Conservation (phyloP, 2,113 vertebrate species). For the Diadophis punctatus region DNA sequence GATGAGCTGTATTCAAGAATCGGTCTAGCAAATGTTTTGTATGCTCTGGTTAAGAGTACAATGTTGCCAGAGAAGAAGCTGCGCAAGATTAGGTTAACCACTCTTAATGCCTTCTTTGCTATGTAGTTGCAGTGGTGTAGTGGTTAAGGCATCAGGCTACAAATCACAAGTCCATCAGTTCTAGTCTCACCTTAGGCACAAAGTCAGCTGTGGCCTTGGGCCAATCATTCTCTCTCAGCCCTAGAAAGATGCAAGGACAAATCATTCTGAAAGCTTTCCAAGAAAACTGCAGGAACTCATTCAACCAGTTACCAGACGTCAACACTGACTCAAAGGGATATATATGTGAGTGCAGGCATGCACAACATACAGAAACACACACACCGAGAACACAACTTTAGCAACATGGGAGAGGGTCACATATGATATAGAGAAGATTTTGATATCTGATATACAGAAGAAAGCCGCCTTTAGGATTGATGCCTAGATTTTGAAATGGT, state of each 20-base stretch:
- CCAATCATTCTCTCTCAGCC: not conserved
- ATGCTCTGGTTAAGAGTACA: too few species aligned
- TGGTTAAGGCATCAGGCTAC: not conserved
- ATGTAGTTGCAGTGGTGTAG: too few species aligned
- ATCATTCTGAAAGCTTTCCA: not conserved
- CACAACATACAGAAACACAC: not conserved
- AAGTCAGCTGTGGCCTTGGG: not conserved
- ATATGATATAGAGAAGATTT: not conserved
- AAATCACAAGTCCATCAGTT: not conserved
- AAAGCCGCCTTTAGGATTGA: not conserved
- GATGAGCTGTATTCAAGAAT: too few species aligned
- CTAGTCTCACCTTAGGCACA: not conserved
- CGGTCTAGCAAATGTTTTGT: too few species aligned
- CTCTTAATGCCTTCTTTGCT: too few species aligned
- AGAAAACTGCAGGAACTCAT: not conserved
- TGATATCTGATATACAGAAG: not conserved
- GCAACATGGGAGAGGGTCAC: not conserved
- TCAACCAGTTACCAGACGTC: not conserved
- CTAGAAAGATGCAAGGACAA: not conserved
- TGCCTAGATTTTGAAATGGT: not conserved
- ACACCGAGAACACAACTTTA: not conserved
- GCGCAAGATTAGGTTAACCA: too few species aligned
- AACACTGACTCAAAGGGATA: not conserved
- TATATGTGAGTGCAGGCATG: not conserved
- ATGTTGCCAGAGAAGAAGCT: too few species aligned